Conservation (phyloP, 2,113 vertebrate species). For the Sebastes schlegelii region DNA sequence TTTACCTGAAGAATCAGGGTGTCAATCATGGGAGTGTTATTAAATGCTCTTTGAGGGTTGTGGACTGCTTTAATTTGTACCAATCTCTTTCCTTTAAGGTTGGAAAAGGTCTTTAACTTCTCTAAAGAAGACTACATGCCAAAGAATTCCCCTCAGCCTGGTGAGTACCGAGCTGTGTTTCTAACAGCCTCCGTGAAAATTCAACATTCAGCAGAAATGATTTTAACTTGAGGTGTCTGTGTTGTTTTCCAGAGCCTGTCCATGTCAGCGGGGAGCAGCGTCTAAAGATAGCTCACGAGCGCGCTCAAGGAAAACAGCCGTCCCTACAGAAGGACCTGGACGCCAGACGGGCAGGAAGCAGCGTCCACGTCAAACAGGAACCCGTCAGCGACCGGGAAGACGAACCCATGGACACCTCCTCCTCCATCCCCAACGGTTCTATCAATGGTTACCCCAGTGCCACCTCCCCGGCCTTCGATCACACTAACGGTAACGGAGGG, state of each 20-base stretch:
- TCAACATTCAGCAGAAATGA: neutral
- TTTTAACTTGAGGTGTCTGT: neutral
- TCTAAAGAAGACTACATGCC: constrained; percentile 91
- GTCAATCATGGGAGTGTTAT: neutral
- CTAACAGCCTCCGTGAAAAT: neutral
- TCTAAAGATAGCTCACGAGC: constrained; percentile 87
- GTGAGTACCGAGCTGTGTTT: constrained; percentile 72
- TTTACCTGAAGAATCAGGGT: neutral
- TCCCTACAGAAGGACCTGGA: constrained; percentile 89
- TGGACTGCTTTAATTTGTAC: neutral
- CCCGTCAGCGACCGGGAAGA: constrained; percentile 81
- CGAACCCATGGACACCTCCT: constrained; percentile 90
- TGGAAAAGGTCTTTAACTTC: constrained; percentile 96
- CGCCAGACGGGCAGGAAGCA: constrained; percentile 58
- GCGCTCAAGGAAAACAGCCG: constrained; percentile 84
- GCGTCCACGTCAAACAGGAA: constrained; percentile 86
- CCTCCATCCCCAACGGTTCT: constrained; percentile 82
- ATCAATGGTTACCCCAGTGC: constrained; percentile 85
- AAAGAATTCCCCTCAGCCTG: constrained; percentile 88
- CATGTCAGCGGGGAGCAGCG: constrained; percentile 91
- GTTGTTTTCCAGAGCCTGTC: constrained; percentile 72
- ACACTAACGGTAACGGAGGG: constrained; percentile 82
- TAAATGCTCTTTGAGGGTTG: neutral
- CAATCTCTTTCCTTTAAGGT: constrained; percentile 76
- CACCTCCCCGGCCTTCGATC: constrained; percentile 69